Conservation (phyloP, 2,113 vertebrate genomes). For the Anthoscopus minutus region DNA sequence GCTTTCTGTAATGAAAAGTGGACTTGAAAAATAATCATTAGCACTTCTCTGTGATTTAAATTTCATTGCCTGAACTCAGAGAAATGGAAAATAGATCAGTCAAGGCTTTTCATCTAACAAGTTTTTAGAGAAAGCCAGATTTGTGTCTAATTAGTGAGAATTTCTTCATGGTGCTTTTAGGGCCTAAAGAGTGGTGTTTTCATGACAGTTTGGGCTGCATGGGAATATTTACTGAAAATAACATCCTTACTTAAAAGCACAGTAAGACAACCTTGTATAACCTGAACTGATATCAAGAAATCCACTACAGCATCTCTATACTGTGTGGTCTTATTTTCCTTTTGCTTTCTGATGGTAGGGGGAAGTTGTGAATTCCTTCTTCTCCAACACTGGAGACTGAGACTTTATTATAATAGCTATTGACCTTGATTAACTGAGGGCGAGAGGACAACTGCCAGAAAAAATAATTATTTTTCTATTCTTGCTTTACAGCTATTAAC, state of each 20-base stretch:
- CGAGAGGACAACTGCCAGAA: background rate
- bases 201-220: background rate
- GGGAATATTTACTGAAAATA: constrained; percentile 8
- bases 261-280: background rate
- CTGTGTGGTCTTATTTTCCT: background rate
- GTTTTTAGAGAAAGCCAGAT: background rate
- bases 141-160: constrained; percentile 21
- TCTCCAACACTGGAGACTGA: background rate
- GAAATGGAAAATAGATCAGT: constrained; percentile 36
- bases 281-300: background rate
- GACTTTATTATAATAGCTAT: background rate
- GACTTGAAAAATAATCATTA: constrained; percentile 49
- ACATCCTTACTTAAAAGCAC: background rate
- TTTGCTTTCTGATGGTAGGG: background rate
- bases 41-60: constrained; percentile 41
- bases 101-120: constrained; percentile 28
- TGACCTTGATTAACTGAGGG: background rate
- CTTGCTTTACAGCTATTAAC: background rate
- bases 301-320: background rate
- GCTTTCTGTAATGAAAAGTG: constrained; percentile 13
- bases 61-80: constrained; percentile 25
- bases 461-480: background rate
- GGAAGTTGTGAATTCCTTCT: background rate
- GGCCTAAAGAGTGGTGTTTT: background rate
- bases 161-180: background rate